These are phyloP conservation scores for Hypsopygia costalis DNA, from an alignment of 2,888 invertebrate species.

Conservation along the genomic window DNA sequence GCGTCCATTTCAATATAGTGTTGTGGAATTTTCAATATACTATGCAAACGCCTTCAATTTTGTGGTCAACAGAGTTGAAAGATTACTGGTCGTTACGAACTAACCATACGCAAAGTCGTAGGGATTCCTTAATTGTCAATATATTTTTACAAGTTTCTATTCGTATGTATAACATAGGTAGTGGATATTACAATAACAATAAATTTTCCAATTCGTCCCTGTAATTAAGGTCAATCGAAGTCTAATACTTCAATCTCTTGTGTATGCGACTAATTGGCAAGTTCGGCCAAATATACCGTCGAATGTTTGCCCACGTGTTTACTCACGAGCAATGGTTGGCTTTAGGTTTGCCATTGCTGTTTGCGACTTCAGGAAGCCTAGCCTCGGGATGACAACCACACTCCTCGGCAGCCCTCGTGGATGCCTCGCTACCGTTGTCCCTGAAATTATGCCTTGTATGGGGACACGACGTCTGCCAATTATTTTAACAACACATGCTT, in stretches of 20 bases:
- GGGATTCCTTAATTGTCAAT: too few species aligned
- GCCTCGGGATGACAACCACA: slow-evolving; percentile 46
- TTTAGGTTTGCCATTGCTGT: slow-evolving; percentile 59
- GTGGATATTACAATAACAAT: too few species aligned
- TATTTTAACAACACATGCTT: not conserved
- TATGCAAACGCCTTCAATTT: too few species aligned
- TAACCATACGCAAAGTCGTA: too few species aligned
- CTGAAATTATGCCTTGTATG: slow-evolving; percentile 52
- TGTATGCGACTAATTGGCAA: slow-evolving; percentile 1
- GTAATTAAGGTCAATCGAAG: too few species aligned
- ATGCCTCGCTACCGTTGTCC: slow-evolving; percentile 77
- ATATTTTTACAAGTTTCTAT: too few species aligned
- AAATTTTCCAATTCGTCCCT: too few species aligned
- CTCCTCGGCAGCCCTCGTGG: slow-evolving; percentile 69
- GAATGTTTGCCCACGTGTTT: slow-evolving; percentile 26
- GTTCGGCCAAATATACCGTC: slow-evolving; percentile 20
- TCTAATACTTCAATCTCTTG: not conserved
- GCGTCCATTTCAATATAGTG: too few species aligned
- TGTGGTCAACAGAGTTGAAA: too few species aligned
- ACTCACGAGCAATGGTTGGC: slow-evolving; percentile 77
- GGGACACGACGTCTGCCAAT: slow-evolving; percentile 23
- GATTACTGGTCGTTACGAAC: too few species aligned
- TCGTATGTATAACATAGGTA: too few species aligned
- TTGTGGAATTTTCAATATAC: too few species aligned
- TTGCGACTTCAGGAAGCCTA: slow-evolving; percentile 28